These are phyloP conservation scores for Globia sparganii DNA, from an alignment of 2,888 invertebrate species.

Conservation along the genomic window DNA sequence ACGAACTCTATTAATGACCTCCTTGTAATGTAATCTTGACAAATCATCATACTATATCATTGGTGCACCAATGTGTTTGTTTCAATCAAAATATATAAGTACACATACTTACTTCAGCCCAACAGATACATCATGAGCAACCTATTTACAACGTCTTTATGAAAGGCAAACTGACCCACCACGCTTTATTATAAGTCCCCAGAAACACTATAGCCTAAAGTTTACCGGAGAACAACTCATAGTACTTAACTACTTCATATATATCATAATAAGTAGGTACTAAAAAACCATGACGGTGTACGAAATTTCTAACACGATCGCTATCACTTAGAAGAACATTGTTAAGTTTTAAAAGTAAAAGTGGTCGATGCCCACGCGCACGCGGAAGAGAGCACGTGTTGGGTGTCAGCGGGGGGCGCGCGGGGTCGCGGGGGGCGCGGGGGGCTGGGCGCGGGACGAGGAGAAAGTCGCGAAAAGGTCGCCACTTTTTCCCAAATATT, in stretches of 20 bases:
- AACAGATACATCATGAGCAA: conserved; percentile 1
- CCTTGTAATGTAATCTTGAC: not conserved
- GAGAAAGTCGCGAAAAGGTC: conserved; percentile 90
- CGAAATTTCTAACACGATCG: conserved; percentile 24
- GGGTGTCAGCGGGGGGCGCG: conserved; percentile 63
- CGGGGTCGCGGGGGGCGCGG: conserved; percentile 61
- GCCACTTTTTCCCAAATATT: conserved; percentile 90
- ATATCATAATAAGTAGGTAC: not conserved
- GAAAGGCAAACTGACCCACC: not conserved
- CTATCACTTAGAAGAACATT: conserved; percentile 62
- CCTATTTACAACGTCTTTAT: conserved; percentile 7
- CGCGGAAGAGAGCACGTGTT: conserved; percentile 83
- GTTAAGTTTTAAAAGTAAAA: conserved; percentile 86
- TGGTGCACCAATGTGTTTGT: not conserved
- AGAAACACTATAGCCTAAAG: not conserved
- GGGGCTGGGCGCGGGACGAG: conserved; percentile 69
- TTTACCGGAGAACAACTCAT: not conserved
- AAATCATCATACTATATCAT: conserved; percentile 4
- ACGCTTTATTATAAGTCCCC: conserved; percentile 7
- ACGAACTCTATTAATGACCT: conserved; percentile 21
- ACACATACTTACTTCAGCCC: not conserved
- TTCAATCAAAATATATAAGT: not conserved
- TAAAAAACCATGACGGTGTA: conserved; percentile 16
- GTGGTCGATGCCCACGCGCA: conserved; percentile 80
- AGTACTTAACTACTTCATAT: not conserved